phyloP scores from a whole-genome alignment of 2,113 vertebrate species.

The Cinclus mexicanus region DNA sequence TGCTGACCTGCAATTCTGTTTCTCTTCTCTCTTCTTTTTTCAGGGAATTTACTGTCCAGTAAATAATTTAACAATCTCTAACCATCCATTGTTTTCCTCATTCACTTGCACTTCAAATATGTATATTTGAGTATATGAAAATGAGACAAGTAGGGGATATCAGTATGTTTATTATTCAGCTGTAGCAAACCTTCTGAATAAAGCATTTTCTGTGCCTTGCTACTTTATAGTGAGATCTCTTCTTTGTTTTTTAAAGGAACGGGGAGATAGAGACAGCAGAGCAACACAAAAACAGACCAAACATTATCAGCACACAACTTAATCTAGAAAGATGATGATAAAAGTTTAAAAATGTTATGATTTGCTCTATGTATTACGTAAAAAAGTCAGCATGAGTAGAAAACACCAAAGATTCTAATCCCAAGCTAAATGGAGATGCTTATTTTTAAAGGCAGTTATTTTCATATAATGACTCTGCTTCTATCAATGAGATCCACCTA shows the following conservation, averaged over 20 bases:
- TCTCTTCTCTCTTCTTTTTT: slow-evolving; percentile 27
- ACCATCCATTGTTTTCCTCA: neutral
- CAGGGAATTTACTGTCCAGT: neutral
- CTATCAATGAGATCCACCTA: neutral
- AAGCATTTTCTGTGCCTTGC: neutral
- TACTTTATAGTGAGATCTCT: neutral
- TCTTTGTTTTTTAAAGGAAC: neutral
- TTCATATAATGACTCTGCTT: neutral
- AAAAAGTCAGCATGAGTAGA: neutral
- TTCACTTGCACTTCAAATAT: slow-evolving; percentile 8
- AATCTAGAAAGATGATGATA: neutral
- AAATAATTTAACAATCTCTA: slow-evolving; percentile 68
- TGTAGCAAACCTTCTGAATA: neutral
- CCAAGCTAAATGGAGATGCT: neutral
- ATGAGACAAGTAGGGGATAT: neutral
- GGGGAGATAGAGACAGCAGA: neutral
- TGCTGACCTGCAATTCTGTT: slow-evolving; percentile 70
- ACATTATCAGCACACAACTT: slow-evolving; percentile 14
- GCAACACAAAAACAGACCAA: neutral
- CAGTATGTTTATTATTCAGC: neutral
- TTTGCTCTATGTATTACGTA: neutral
- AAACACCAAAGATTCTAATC: neutral
- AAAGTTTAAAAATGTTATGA: neutral
- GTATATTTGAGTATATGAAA: neutral
- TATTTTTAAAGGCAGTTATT: neutral